Base-by-base conservation (phyloP, 2,113 vertebrate genomes). In the Xiphias gladius region DNA sequence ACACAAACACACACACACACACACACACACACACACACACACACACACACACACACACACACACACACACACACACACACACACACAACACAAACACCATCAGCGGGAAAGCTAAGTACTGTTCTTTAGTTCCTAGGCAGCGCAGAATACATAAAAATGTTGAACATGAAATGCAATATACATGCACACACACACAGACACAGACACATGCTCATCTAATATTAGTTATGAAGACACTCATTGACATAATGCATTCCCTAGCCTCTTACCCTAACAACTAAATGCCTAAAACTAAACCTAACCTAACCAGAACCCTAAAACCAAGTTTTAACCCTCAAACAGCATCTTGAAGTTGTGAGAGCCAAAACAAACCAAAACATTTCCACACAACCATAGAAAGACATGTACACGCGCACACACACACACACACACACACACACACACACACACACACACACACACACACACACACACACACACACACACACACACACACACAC, bases 51-150 rank as follows among this genome's bases (percentile, higher is more conserved):
- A 66, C 64, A 75, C 79, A 61, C 41, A 54, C 28, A 41, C 22
- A 61, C 35, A 66, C 41, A 59, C 19, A 58, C 41, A 39, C n/a
- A n/a, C n/a, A n/a, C n/a, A n/a, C n/a, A n/a, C n/a, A n/a, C n/a
- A n/a, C n/a, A n/a, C n/a, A n/a, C n/a, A n/a, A 61, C 41, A 54
- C 55, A 19, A 28, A 3, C 19, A 28, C 13, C 52, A 59, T 59
- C 41, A 30, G n/a, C 7, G 46, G 57, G 64, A 39, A 43, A 66
- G 54, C 62, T 82, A 73, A 32, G 64, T 46, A 46, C 24, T 82
- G 52, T 61, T 87, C 68, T 81, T 87, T 87, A 83, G 82, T 73
- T 74, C 73, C 67, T 64, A 73, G 48, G 65, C n/a, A 61, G 64
- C 61, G 32, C 37, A 85, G 68, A 84, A 76, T 50, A 65, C 2